Percentiles rank a stretch among this genome's conserved stretches.
Evolutionary conservation across 2,888 invertebrate species (phyloP).

Genomic region (Catocala nupta): DNA sequence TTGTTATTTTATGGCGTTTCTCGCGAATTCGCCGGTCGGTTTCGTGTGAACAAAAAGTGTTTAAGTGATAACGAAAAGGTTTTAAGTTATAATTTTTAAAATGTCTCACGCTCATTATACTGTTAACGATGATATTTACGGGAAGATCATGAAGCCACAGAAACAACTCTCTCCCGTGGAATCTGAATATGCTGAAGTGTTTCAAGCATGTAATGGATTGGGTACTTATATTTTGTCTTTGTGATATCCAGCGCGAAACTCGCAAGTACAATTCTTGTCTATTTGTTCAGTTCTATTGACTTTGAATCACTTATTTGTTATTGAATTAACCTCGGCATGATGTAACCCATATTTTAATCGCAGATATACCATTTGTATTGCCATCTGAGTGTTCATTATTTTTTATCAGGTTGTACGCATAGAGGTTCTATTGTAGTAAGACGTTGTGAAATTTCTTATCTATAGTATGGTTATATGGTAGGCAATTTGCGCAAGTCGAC

Average conservation of each 20-base stretch:
- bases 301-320: constrained; percentile 29
- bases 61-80: constrained; percentile 51
- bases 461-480: constrained; percentile 22
- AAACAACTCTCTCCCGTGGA: constrained; percentile 62
- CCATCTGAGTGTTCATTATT: constrained; percentile 18
- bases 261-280: not conserved
- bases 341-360: constrained; percentile 24
- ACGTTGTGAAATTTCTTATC: constrained; percentile 57
- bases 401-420: constrained; percentile 32
- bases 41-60: constrained; percentile 56
- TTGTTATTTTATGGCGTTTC: constrained; percentile 59
- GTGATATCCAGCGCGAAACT: not conserved
- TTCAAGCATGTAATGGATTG: constrained; percentile 78
- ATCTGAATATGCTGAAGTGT: constrained; percentile 77
- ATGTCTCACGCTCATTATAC: constrained; percentile 77
- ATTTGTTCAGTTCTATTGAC: constrained; percentile 20
- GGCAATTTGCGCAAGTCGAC: constrained; percentile 41
- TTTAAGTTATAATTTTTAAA: constrained; percentile 54
- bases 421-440: constrained; percentile 37
- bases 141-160: constrained; percentile 77
- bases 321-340: constrained; percentile 22
- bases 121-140: constrained; percentile 83
- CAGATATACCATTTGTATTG: constrained; percentile 19
- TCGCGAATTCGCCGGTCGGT: constrained; percentile 70
- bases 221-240: constrained; percentile 59